phyloP scores from a whole-genome alignment of 2,888 invertebrate species.

The Amiota mariae region DNA sequence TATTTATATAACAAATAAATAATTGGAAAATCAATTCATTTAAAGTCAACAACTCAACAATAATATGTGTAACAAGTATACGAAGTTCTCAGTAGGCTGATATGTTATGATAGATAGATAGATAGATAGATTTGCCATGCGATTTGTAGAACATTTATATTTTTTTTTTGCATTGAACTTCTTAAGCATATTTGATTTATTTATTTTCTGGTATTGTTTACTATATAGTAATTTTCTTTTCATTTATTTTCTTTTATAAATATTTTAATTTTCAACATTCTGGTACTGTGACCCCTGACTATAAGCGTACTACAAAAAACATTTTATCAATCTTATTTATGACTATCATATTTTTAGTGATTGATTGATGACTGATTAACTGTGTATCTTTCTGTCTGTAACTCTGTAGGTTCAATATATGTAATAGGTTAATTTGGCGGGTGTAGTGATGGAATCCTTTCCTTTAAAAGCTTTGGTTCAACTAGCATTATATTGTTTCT shows the following conservation, averaged over 20 bases:
- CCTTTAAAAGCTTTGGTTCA: slow-evolving; percentile 4
- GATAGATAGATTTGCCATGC: background rate
- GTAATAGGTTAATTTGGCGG: slow-evolving; percentile 18
- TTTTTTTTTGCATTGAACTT: background rate
- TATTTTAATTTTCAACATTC: slow-evolving; percentile 30
- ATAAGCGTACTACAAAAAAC: slow-evolving; percentile 26
- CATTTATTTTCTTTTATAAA: slow-evolving; percentile 21
- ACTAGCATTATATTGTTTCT: slow-evolving; percentile 5
- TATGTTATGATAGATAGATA: slow-evolving; percentile 7
- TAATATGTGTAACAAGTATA: background rate
- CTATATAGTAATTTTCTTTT: background rate
- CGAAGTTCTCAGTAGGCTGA: slow-evolving; percentile 4
- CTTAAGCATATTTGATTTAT: background rate
- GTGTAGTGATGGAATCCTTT: background rate
- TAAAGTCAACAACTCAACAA: slow-evolving; percentile 1
- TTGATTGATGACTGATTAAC: background rate
- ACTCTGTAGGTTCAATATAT: background rate
- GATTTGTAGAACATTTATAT: background rate
- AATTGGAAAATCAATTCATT: background rate
- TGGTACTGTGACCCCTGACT: background rate
- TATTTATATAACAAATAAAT: no score
- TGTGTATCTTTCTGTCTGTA: slow-evolving; percentile 5
- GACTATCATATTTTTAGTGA: background rate
- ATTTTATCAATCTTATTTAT: slow-evolving; percentile 22
- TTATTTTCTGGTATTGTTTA: no score